phyloP scores from a whole-genome alignment of 2,797 vertebrate species.

The Cossypha caffra region DNA sequence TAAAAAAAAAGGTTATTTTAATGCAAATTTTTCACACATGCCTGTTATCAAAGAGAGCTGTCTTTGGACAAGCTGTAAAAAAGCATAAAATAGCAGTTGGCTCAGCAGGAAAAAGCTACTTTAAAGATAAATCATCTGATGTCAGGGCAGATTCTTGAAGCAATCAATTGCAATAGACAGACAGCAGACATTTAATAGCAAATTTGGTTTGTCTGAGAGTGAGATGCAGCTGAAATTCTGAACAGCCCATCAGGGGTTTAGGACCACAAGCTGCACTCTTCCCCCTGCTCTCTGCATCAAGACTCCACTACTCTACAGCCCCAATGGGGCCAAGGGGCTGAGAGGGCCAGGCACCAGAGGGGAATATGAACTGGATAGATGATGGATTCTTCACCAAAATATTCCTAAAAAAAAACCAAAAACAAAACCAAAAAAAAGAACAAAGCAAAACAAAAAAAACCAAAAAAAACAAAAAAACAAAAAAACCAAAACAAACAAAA shows the following conservation, averaged over 20 bases:
- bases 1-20: conserved; percentile 7
- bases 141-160: background rate
- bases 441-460: no score
- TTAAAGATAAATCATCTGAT: conserved; percentile 51
- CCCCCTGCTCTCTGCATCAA: background rate
- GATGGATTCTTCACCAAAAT: background rate
- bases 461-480: no score
- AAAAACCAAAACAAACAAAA: no score
- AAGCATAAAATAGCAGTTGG: conserved; percentile 44
- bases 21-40: conserved; percentile 54
- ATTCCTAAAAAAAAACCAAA: background rate
- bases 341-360: background rate
- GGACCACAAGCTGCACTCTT: background rate
- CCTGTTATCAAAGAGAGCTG: conserved; percentile 37
- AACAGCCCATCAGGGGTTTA: background rate
- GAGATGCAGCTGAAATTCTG: background rate
- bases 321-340: background rate
- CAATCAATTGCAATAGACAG: conserved; percentile 17
- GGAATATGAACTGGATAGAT: background rate
- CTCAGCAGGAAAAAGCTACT: conserved; percentile 43
- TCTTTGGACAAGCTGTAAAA: conserved; percentile 40
- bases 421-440: no score
- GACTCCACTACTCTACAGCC: background rate
- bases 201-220: conserved; percentile 27
- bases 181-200: conserved; percentile 18